phyloP scores from a whole-genome alignment of 2,888 invertebrate genomes.

The Rhaphigaster nebulosa region DNA sequence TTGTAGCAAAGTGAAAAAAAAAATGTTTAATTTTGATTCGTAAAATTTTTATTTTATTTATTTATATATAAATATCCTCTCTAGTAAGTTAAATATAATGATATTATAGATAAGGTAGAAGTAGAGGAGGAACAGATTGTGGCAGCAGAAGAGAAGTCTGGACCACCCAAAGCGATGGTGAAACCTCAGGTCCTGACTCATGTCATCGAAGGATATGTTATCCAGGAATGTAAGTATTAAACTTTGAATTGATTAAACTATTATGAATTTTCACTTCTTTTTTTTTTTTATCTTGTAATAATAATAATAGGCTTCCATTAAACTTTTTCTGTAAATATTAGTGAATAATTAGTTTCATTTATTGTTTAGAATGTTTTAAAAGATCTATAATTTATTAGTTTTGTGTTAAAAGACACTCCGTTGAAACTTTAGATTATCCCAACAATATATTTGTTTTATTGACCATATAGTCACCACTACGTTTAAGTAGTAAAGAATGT shows the following conservation, averaged over 20 bases:
- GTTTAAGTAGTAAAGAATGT: no score
- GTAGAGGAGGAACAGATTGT: constrained; percentile 52
- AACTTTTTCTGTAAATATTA: neutral
- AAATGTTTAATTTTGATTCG: no score
- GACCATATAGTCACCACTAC: no score
- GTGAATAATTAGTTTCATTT: neutral
- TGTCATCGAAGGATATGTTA: constrained; percentile 96
- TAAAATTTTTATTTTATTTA: no score
- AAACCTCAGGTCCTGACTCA: constrained; percentile 96
- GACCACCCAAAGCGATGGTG: constrained; percentile 76
- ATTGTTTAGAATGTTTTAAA: no score
- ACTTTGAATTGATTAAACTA: neutral
- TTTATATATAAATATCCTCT: neutral
- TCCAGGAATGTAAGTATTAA: constrained; percentile 84
- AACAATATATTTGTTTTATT: no score
- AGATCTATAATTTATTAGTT: no score
- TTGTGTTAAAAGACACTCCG: no score
- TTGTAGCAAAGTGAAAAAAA: no score
- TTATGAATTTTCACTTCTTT: neutral
- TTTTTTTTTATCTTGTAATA: neutral
- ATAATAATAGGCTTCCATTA: neutral
- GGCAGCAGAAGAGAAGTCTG: constrained; percentile 68
- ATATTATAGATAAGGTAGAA: constrained; percentile 26
- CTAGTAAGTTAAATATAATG: neutral
- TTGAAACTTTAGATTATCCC: no score